Base-by-base conservation (phyloP, 1,140 invertebrate species). In the Gerris buenoi region DNA sequence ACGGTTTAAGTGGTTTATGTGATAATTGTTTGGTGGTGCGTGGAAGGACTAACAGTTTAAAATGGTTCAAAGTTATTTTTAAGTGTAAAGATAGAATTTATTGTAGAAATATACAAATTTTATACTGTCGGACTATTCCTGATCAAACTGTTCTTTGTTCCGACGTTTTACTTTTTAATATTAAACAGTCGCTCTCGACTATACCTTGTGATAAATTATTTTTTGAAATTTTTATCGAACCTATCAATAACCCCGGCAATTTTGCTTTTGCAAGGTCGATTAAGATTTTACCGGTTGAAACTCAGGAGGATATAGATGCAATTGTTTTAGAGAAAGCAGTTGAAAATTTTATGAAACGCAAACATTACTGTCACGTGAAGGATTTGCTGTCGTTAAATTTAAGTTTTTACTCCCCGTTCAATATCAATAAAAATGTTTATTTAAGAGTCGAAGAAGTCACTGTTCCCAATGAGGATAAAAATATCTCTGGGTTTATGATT, bases 81-180 rank as follows among this genome's bases (percentile, higher is more conserved):
- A 46, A 46, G 18, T 10, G 5, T 46, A 18, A 46, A 46, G 33
- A 46, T 46, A 46, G 18, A 10, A 46, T 46, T 46, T 46, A 18
- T 18, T 46, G 33, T 46, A 46, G 33, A 46, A 46, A 71, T 69
- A 18, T 75, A 73, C 72, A 75, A 61, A 61, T 61, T 22, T 22
- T 3, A 10, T 25, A 10, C n/a, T 5, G 25, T 22, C n/a, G 5
- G 22, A 22, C 3, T 13, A 22, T 61, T 3, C 59, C 59, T 25
- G 3, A 22, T 3, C 5, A 22, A 10, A 10, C 59, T 61, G 22
- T 61, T 3, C 5, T 61, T 10, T 61, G 59, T 22, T 61, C 59
- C 22, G n/a, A 25, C 22, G 22, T 10, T n/a, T 22, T 25, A 22
- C 22, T 61, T 10, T 61, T 22, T 25, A 61, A 25, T 61, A 61